Percentiles rank a stretch among this genome's conserved stretches.
These are phyloP conservation scores for Hylia prasina DNA, from an alignment of 2,113 vertebrate genomes.

Conservation along the genomic window DNA sequence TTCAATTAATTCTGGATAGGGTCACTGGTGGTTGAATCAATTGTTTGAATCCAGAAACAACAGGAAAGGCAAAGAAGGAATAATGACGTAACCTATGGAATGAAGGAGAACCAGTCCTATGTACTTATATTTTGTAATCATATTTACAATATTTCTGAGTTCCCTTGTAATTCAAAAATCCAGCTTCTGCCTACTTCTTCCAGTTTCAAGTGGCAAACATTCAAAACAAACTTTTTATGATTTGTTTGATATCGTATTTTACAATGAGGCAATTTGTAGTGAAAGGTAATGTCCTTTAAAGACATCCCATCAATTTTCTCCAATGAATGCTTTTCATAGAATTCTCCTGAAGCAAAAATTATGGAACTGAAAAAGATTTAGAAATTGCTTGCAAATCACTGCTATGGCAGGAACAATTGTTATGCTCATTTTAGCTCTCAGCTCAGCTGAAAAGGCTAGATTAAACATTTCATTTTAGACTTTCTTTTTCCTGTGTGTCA, in stretches of 20 bases:
- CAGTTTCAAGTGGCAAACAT: background rate
- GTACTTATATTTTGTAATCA: background rate
- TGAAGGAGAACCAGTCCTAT: background rate
- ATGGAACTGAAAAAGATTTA: background rate
- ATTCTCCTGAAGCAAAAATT: conserved; percentile 24
- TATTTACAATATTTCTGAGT: background rate
- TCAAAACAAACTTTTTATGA: background rate
- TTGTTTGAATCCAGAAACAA: background rate
- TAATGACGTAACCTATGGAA: background rate
- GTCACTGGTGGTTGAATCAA: conserved; percentile 17
- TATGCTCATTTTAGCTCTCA: conserved; percentile 3
- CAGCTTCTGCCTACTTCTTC: background rate
- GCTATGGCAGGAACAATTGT: background rate
- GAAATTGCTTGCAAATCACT: conserved; percentile 27
- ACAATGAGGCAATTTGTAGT: background rate
- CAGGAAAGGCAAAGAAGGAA: background rate
- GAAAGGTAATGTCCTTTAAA: conserved; percentile 18
- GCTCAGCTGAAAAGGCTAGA: background rate
- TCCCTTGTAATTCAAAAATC: background rate
- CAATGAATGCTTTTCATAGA: conserved; percentile 21
- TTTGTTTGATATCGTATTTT: background rate
- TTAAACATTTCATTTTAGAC: background rate
- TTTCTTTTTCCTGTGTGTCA: background rate
- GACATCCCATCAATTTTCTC: conserved; percentile 14
- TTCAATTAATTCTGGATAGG: conserved; percentile 32